Percentiles rank a stretch among this genome's conserved stretches.
Conservation (phyloP, 2,797 vertebrate genomes). For the Danio jaintianensis region DNA sequence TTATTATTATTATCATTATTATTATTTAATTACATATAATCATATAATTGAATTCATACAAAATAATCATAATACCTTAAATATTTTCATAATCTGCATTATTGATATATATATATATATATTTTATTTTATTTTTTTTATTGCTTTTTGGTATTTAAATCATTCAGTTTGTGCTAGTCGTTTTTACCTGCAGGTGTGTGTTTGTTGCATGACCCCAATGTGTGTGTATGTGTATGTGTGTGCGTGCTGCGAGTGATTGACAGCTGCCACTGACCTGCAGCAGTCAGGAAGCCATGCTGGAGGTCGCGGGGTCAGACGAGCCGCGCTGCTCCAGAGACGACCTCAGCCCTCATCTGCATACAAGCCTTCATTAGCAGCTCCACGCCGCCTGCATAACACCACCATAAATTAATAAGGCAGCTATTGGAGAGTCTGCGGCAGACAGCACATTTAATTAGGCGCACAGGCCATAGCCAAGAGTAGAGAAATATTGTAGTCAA, state of each 20-base stretch:
- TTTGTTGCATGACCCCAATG: conserved; percentile 34
- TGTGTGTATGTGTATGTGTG: conserved; percentile 43
- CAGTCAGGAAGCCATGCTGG: conserved; percentile 80
- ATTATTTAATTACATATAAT: too few species aligned
- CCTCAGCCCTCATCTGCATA: conserved; percentile 84
- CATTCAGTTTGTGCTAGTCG: conserved; percentile 41
- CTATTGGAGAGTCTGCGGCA: conserved; percentile 59
- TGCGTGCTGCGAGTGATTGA: conserved; percentile 75
- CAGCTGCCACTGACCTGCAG: conserved; percentile 83
- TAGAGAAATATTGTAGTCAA: conserved; percentile 30
- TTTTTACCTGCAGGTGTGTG: conserved; percentile 41
- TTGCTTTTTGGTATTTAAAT: not conserved
- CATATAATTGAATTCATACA: too few species aligned
- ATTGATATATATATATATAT: too few species aligned
- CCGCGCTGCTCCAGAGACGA: conserved; percentile 78
- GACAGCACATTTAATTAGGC: conserved; percentile 62
- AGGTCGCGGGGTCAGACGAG: conserved; percentile 75
- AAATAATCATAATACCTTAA: too few species aligned
- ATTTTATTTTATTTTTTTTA: too few species aligned
- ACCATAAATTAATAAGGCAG: conserved; percentile 83
- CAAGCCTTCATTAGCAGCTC: conserved; percentile 82
- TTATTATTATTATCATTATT: too few species aligned
- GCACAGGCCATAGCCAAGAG: conserved; percentile 23
- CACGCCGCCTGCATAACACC: conserved; percentile 82
- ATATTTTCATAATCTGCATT: too few species aligned